A percentile compares a stretch with the other conserved stretches of the same genome.
Evolutionary conservation across 2,113 vertebrate genomes (phyloP).

Genomic region (Grammomys dolichurus): DNA sequence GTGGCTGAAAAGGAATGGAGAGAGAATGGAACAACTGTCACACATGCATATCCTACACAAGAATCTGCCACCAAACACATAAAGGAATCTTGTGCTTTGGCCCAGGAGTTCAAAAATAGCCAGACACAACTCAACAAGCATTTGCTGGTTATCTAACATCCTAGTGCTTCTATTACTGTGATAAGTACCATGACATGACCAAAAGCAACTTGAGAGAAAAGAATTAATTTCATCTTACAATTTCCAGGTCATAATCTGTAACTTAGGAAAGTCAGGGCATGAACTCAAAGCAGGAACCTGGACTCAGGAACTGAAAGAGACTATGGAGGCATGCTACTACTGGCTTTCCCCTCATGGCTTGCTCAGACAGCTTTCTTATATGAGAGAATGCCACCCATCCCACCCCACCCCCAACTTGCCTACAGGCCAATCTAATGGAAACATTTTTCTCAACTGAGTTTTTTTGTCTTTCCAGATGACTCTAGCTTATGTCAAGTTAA

Average conservation of each 20-base stretch:
- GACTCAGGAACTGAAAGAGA: not conserved
- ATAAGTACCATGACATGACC: not conserved
- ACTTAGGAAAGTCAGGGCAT: not conserved
- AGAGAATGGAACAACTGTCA: not conserved
- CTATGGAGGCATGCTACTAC: not conserved
- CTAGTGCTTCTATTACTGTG: not conserved
- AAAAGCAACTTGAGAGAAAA: not conserved
- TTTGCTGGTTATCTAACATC: not conserved
- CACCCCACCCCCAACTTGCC: not conserved
- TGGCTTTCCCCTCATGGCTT: not conserved
- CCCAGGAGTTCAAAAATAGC: constrained; percentile 6
- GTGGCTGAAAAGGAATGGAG: not conserved
- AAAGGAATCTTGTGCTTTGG: not conserved
- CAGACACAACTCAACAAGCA: not conserved
- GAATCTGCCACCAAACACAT: not conserved
- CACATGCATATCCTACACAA: not conserved
- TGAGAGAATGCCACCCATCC: not conserved
- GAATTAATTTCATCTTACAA: not conserved
- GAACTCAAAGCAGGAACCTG: not conserved
- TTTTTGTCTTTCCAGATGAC: not conserved
- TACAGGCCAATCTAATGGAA: not conserved
- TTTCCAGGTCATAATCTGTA: not conserved
- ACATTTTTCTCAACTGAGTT: not conserved
- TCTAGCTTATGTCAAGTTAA: not conserved
- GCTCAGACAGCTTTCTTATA: not conserved